These are phyloP conservation scores for Malthinus seriepunctatus DNA, from an alignment of 2,888 invertebrate genomes.

Conservation along the genomic window DNA sequence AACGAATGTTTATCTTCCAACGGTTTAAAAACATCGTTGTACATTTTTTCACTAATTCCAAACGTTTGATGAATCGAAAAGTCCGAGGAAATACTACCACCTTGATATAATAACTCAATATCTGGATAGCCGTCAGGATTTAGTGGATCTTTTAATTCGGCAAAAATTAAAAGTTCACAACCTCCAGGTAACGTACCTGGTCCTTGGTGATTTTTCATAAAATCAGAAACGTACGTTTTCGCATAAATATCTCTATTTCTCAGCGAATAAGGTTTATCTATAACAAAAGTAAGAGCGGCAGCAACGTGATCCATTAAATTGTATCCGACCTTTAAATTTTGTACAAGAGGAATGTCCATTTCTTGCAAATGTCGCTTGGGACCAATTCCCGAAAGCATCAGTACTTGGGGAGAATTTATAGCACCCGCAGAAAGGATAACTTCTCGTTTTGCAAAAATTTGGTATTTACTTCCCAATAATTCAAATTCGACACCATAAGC, in stretches of 20 bases:
- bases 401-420: slow-evolving; percentile 75
- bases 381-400: slow-evolving; percentile 72
- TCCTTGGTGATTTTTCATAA: slow-evolving; percentile 54
- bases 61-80: slow-evolving; percentile 51
- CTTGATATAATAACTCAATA: slow-evolving; percentile 66
- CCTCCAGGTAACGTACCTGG: slow-evolving; percentile 63
- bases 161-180: slow-evolving; percentile 69
- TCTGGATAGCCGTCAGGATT: slow-evolving; percentile 67
- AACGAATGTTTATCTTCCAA: slow-evolving; percentile 53
- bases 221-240: slow-evolving; percentile 42
- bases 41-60: slow-evolving; percentile 52
- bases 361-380: slow-evolving; percentile 53
- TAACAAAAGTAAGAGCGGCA: slow-evolving; percentile 66
- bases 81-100: slow-evolving; percentile 67
- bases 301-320: slow-evolving; percentile 63
- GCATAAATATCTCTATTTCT: slow-evolving; percentile 45
- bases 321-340: slow-evolving; percentile 58
- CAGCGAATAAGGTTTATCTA: slow-evolving; percentile 57
- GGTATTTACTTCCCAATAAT: slow-evolving; percentile 41
- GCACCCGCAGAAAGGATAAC: slow-evolving; percentile 67
- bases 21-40: slow-evolving; percentile 46
- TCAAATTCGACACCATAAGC: slow-evolving; percentile 56
- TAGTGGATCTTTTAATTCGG: slow-evolving; percentile 62
- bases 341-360: slow-evolving; percentile 54
- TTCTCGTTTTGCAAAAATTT: slow-evolving; percentile 58